These are phyloP conservation scores for Gallinago paraguaiae DNA, from an alignment of 2,113 vertebrate species.

Conservation along the genomic window DNA sequence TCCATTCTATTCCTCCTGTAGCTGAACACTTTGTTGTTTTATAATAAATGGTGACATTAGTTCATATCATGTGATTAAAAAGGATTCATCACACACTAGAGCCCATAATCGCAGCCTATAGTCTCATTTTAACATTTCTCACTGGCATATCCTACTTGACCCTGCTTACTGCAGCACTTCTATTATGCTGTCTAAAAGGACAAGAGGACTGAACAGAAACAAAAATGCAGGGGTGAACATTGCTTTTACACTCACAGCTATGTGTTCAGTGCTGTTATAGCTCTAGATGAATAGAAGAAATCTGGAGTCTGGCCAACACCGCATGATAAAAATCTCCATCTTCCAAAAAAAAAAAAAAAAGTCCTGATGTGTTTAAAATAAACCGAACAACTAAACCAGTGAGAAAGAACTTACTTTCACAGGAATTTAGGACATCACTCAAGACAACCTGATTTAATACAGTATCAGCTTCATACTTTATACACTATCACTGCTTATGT, in stretches of 20 bases:
- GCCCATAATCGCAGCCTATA: constrained; percentile 87
- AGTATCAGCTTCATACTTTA: not conserved
- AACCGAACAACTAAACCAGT: not conserved
- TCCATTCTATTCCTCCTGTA: constrained; percentile 81
- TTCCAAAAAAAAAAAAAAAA: constrained; percentile 37
- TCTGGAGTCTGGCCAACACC: constrained; percentile 85
- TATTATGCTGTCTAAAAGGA: constrained; percentile 87
- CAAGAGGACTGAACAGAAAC: constrained; percentile 87
- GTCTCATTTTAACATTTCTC: constrained; percentile 81
- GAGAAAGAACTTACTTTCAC: not conserved
- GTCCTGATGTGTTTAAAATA: constrained; percentile 63
- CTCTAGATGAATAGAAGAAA: constrained; percentile 81
- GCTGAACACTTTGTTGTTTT: constrained; percentile 84
- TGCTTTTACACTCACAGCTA: constrained; percentile 82
- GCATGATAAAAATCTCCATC: constrained; percentile 72
- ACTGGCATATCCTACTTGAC: constrained; percentile 83
- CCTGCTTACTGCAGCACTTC: constrained; percentile 91
- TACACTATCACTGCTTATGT: not conserved
- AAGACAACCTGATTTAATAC: not conserved
- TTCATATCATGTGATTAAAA: constrained; percentile 87
- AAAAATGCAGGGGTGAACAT: constrained; percentile 88
- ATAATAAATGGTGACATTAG: constrained; percentile 90
- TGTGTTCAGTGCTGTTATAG: constrained; percentile 67
- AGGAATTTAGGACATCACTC: not conserved
- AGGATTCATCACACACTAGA: constrained; percentile 85